These are phyloP conservation scores for Platorchestia sp. DNA, from an alignment of 1,140 invertebrate genomes.

Conservation along the genomic window DNA sequence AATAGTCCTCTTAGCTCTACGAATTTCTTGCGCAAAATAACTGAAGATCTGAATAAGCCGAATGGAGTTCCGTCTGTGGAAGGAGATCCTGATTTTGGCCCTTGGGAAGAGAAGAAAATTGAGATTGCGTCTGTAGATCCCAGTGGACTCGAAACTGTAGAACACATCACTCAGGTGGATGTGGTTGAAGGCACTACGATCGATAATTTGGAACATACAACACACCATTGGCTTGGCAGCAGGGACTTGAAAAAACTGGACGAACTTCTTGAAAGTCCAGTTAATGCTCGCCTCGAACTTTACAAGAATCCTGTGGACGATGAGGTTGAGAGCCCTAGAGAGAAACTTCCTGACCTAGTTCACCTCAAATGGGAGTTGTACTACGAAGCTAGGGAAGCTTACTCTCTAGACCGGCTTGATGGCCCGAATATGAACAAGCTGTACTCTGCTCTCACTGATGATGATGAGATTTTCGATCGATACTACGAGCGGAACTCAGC, in stretches of 20 bases:
- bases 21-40: neutral
- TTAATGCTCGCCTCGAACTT: neutral
- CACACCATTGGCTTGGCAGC: constrained; percentile 7
- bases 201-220: neutral
- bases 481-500: constrained; percentile 66
- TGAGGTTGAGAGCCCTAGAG: neutral
- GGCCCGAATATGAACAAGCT: constrained; percentile 57
- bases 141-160: neutral
- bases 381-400: constrained; percentile 63
- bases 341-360: neutral
- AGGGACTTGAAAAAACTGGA: neutral
- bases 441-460: constrained; percentile 56
- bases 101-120: constrained; percentile 15
- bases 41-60: neutral
- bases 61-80: neutral
- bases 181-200: neutral
- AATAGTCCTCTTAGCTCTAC: neutral
- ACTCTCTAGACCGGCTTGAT: constrained; percentile 57
- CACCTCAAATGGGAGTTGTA: constrained; percentile 58
- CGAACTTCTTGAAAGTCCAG: neutral
- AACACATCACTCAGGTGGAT: neutral
- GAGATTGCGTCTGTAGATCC: neutral
- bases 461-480: constrained; percentile 62
- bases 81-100: neutral
- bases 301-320: neutral